Conservation (phyloP, 2,888 invertebrate genomes). For the Catonia carolina region DNA sequence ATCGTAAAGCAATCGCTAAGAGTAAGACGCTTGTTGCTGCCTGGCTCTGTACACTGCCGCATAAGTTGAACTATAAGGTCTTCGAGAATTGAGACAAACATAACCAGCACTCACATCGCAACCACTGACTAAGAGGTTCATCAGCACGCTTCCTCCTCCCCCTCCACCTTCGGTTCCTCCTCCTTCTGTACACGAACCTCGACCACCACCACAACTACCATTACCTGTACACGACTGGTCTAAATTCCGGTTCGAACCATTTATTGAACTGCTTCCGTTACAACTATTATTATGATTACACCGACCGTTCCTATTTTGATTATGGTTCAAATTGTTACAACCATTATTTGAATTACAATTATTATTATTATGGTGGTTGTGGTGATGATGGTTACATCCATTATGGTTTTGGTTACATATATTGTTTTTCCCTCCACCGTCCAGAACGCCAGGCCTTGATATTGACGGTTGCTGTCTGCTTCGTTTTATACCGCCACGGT, state of each 20-base stretch:
- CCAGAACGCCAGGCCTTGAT: constrained; percentile 22
- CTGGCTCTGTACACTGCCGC: not conserved
- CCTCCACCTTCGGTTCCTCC: constrained; percentile 46
- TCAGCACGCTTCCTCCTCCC: constrained; percentile 65
- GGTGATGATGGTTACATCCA: no score
- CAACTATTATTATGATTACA: no score
- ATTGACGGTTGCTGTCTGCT: constrained; percentile 20
- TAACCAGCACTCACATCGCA: constrained; percentile 92
- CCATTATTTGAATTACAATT: no score
- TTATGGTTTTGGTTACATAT: no score
- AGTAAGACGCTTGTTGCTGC: constrained; percentile 3
- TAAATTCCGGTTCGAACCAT: no score
- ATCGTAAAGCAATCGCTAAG: constrained; percentile 2
- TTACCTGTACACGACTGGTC: no score
- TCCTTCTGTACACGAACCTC: constrained; percentile 30
- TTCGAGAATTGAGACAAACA: constrained; percentile 62
- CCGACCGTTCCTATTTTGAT: no score
- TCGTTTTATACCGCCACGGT: constrained; percentile 17
- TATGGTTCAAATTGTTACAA: no score
- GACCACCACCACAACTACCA: no score
- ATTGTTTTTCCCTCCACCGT: constrained; percentile 20
- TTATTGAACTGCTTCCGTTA: no score
- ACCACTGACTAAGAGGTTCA: constrained; percentile 92
- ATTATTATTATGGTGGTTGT: no score
- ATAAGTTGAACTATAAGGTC: constrained; percentile 32